These are phyloP conservation scores for Taenaris catops DNA, from an alignment of 2,888 invertebrate species.

Conservation along the genomic window DNA sequence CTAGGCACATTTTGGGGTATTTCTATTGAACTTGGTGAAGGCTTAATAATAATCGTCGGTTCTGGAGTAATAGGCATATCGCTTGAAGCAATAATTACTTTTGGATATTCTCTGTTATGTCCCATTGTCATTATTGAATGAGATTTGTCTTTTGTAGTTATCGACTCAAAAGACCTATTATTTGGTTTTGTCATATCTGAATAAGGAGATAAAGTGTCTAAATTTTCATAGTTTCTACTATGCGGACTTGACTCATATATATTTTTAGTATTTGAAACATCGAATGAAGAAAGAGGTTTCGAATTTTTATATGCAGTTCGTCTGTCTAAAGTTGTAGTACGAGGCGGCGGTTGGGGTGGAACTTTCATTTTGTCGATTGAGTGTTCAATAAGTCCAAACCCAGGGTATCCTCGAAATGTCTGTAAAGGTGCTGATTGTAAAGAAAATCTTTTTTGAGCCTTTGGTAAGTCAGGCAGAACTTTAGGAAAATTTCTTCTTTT, in stretches of 20 bases:
- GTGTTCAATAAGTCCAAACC: conserved; percentile 42
- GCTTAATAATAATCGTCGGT: conserved; percentile 81
- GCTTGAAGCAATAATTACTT: conserved; percentile 76
- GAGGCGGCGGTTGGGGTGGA: conserved; percentile 87
- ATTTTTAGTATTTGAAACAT: conserved; percentile 39
- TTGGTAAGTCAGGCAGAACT: conserved; percentile 89
- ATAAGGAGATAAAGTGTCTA: conserved; percentile 43
- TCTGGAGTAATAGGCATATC: conserved; percentile 64
- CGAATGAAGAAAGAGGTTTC: conserved; percentile 61
- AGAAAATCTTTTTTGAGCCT: conserved; percentile 80
- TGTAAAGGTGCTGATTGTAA: conserved; percentile 78
- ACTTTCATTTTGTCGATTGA: conserved; percentile 57
- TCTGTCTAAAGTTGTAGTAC: conserved; percentile 84
- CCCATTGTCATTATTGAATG: conserved; percentile 23
- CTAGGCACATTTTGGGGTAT: conserved; percentile 63
- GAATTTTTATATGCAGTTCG: conserved; percentile 66
- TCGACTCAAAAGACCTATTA: conserved; percentile 42
- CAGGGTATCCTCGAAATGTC: conserved; percentile 51
- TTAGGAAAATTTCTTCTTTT: conserved; percentile 91
- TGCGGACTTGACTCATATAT: conserved; percentile 33
- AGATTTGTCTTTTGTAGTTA: conserved; percentile 25
- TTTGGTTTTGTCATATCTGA: conserved; percentile 25
- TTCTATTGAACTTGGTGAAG: conserved; percentile 63
- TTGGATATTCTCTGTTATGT: conserved; percentile 48
- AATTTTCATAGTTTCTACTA: conserved; percentile 58